Percentiles rank a stretch among this genome's conserved stretches.
phyloP scores from a whole-genome alignment of 1,140 invertebrate species.

The Anadara kagoshimensis region DNA sequence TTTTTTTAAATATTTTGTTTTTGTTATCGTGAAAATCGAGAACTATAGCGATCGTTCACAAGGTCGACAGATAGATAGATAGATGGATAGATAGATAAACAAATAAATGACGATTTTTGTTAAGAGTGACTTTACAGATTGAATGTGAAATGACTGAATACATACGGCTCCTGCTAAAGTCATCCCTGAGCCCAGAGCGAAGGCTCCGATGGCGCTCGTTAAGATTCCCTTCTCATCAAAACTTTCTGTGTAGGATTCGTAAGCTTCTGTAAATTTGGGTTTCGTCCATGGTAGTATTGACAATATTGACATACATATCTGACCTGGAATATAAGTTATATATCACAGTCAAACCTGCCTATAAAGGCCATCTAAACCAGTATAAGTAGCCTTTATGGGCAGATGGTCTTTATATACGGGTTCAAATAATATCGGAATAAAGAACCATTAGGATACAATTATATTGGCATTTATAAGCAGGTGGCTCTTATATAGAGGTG shows the following conservation, averaged over 20 bases:
- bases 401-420: too few species aligned
- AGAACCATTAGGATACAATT: too few species aligned
- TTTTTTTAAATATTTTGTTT: too few species aligned
- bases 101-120: not conserved
- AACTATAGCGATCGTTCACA: too few species aligned
- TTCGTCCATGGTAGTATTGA: constrained; percentile 54
- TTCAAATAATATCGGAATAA: too few species aligned
- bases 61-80: not conserved
- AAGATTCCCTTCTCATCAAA: constrained; percentile 55
- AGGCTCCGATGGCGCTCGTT: constrained; percentile 53
- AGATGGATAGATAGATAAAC: constrained; percentile 1
- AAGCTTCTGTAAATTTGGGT: constrained; percentile 40
- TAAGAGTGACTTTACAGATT: not conserved
- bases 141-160: not conserved
- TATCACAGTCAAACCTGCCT: too few species aligned
- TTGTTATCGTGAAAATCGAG: too few species aligned
- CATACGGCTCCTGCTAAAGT: constrained; percentile 61
- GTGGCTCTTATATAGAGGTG: too few species aligned
- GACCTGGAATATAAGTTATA: constrained; percentile 54
- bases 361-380: too few species aligned
- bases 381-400: too few species aligned
- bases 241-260: constrained; percentile 43
- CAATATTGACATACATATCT: constrained; percentile 55
- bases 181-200: constrained; percentile 63
- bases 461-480: too few species aligned